Evolutionary conservation across 2,797 vertebrate species (phyloP).

Genomic region (Anisognathus igniventris): DNA sequence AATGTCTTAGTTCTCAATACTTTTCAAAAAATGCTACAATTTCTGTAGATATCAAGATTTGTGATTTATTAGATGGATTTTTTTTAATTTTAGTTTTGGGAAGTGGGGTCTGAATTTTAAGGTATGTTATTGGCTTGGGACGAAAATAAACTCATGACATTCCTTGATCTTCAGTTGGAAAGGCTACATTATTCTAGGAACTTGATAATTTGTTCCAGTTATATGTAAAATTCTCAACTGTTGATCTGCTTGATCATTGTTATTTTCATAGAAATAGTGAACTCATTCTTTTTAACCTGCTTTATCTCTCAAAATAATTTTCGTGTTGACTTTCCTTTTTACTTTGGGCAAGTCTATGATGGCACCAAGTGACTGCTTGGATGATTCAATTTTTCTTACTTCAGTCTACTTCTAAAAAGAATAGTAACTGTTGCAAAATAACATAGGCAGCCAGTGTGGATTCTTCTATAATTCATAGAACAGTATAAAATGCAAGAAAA

Average conservation of each 20-base stretch:
- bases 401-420: neutral
- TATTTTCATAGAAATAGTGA: neutral
- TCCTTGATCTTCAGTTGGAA: neutral
- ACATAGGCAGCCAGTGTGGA: neutral
- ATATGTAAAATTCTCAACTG: neutral
- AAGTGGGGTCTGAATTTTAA: neutral
- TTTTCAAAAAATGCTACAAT: neutral
- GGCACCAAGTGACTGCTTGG: neutral
- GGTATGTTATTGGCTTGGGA: neutral
- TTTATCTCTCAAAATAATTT: neutral
- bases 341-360: neutral
- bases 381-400: neutral
- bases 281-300: neutral
- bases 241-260: neutral
- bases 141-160: neutral
- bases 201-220: neutral
- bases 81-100: neutral
- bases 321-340: neutral
- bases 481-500: neutral
- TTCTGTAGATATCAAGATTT: neutral
- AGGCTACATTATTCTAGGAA: neutral
- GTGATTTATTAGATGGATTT: neutral
- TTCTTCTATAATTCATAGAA: neutral
- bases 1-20: neutral
- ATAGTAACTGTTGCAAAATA: neutral